Base-by-base conservation (phyloP, 2,113 vertebrate species). In the Nematolebias whitei region DNA sequence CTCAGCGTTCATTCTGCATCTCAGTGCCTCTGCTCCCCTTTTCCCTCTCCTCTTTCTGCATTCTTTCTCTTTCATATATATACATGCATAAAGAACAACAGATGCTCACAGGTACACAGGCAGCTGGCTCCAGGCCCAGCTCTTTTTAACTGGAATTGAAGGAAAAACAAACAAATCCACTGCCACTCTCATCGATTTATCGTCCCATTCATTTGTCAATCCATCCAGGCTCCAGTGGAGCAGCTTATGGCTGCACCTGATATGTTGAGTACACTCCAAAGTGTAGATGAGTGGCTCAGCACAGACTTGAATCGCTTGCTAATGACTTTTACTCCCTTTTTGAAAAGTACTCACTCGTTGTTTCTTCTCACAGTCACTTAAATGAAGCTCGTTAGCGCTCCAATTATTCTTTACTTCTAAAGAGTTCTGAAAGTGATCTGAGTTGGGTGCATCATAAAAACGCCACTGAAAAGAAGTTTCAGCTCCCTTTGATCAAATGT, bases 251-350 rank as follows among this genome's bases (percentile, higher is more conserved):
- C 23, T 51, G 50, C 54, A 68, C 56, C 59, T 63, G 72, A 76
- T 66, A 32, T 71, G 63, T 75, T 53, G 78, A 72, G 61, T 16
- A 5, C 29, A 56, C 61, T 71, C 77, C 76, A 56, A 20, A 54
- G 55, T 63, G 35, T 71, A 47, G 72, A 71, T 20, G 50, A 75
- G 29, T 57, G 20, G 47, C 73, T 64, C 24, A 40, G 70, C 29
- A 1, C 20, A 22, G 23, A 63, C 39, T 76, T 74, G 54, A 80
- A 71, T 71, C 53, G 47, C 55, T 49, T 61, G 68, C 32, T 64
- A 50, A 70, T 67, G 63, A 71, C 50, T 69, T 71, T 51, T 26
- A 79, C 82, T 77, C 71, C 66, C 54, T 41, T 63, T n/a, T 64
- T 76, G 40, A 82, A 79, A 71, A 61, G 51, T 24, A 5, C 24